phyloP scores from a whole-genome alignment of 2,113 vertebrate species.

The Nasalis larvatus region DNA sequence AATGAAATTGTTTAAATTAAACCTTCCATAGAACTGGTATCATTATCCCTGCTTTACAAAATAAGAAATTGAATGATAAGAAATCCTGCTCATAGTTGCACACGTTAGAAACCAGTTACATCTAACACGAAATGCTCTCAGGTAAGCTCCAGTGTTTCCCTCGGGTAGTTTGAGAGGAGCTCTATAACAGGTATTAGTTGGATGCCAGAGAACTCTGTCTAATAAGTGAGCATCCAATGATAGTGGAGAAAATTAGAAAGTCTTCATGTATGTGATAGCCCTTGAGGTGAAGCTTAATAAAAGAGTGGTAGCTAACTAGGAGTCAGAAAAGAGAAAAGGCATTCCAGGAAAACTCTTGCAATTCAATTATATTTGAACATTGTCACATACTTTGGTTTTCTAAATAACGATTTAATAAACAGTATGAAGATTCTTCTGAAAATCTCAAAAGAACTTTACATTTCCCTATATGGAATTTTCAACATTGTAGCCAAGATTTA shows the following conservation, averaged over 20 bases:
- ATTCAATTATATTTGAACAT: not conserved
- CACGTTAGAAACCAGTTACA: not conserved
- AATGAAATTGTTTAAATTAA: not conserved
- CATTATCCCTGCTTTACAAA: not conserved
- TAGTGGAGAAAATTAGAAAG: not conserved
- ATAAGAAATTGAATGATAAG: not conserved
- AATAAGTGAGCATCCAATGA: not conserved
- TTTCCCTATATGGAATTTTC: not conserved
- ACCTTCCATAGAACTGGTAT: not conserved
- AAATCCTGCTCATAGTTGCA: not conserved
- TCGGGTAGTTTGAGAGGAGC: no score
- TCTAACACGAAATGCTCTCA: not conserved
- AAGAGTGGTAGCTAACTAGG: not conserved
- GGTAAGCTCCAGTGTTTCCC: rapidly evolving
- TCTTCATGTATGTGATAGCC: not conserved
- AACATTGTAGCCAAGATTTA: not conserved
- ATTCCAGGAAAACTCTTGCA: not conserved
- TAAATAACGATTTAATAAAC: not conserved
- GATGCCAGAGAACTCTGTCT: not conserved
- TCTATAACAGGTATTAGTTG: not conserved
- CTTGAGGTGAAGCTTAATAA: not conserved
- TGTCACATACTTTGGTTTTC: not conserved
- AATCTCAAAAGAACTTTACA: not conserved
- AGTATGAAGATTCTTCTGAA: not conserved
- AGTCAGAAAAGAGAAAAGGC: not conserved